Evolutionary conservation across 2,888 invertebrate genomes (phyloP).

Genomic region (Thelaira solivaga): DNA sequence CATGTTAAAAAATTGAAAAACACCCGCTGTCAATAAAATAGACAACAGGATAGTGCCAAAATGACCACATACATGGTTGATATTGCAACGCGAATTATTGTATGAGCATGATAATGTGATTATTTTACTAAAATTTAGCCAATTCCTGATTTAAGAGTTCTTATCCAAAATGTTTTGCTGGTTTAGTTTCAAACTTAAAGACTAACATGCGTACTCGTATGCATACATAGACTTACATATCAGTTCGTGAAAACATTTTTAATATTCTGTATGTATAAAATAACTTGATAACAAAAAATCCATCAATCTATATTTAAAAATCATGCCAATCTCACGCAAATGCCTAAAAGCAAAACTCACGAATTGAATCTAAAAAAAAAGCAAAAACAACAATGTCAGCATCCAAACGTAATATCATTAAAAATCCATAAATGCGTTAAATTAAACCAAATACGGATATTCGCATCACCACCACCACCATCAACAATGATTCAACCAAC

Average conservation of each 20-base stretch:
- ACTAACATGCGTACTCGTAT: background rate
- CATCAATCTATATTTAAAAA: background rate
- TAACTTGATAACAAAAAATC: too few species aligned
- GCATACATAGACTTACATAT: background rate
- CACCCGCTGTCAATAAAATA: too few species aligned
- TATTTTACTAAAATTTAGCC: too few species aligned
- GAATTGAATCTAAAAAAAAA: background rate
- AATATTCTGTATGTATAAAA: too few species aligned
- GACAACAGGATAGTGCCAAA: too few species aligned
- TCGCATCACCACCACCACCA: background rate
- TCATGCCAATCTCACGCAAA: conserved; percentile 18
- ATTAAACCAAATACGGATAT: conserved; percentile 9
- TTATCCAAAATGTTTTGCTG: background rate
- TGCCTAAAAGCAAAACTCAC: conserved; percentile 12
- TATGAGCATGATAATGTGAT: too few species aligned
- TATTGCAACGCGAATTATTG: too few species aligned
- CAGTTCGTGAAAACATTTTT: too few species aligned
- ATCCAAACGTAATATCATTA: background rate
- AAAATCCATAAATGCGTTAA: conserved; percentile 35
- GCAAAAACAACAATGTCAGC: background rate
- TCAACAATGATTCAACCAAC: background rate
- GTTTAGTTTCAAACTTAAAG: background rate
- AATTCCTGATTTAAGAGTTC: too few species aligned
- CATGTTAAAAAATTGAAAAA: too few species aligned
- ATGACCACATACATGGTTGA: too few species aligned